Evolutionary conservation across 2,113 vertebrate species (phyloP).

Genomic region (Eonycteris spelaea): DNA sequence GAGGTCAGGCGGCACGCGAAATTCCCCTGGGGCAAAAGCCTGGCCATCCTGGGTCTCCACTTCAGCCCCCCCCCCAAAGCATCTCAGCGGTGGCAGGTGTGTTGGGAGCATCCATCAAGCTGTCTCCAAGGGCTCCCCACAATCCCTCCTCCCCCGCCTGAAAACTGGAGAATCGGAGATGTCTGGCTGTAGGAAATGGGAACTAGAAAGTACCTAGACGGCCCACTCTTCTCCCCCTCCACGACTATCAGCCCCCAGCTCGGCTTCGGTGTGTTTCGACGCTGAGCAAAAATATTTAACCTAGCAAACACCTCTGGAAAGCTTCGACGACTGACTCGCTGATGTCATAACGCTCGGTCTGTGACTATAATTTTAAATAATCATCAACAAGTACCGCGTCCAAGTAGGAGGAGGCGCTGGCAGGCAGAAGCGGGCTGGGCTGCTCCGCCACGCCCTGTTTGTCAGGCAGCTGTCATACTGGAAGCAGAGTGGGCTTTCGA

Average conservation of each 20-base stretch:
- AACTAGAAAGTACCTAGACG: not conserved
- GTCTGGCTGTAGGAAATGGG: not conserved
- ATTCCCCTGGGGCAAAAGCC: not conserved
- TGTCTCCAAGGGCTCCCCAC: not conserved
- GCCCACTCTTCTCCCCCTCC: not conserved
- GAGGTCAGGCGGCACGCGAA: not conserved
- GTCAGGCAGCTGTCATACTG: not conserved
- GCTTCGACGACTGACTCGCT: not conserved
- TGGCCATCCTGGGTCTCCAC: not conserved
- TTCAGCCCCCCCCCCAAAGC: not conserved
- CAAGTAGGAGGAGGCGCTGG: not conserved
- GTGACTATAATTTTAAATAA: not conserved
- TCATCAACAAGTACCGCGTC: not conserved
- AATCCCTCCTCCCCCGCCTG: not conserved
- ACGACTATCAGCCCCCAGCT: not conserved
- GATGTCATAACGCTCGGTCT: not conserved
- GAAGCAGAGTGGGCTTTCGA: not conserved
- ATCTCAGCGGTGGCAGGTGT: not conserved
- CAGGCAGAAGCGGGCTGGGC: not conserved
- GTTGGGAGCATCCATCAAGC: not conserved
- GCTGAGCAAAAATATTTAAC: not conserved
- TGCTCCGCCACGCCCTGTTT: accelerated
- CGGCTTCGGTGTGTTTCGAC: not conserved
- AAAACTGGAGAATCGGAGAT: not conserved
- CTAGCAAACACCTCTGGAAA: not conserved